Base-by-base conservation (phyloP, 1,140 invertebrate genomes). In the Andrena cerasifolii region DNA sequence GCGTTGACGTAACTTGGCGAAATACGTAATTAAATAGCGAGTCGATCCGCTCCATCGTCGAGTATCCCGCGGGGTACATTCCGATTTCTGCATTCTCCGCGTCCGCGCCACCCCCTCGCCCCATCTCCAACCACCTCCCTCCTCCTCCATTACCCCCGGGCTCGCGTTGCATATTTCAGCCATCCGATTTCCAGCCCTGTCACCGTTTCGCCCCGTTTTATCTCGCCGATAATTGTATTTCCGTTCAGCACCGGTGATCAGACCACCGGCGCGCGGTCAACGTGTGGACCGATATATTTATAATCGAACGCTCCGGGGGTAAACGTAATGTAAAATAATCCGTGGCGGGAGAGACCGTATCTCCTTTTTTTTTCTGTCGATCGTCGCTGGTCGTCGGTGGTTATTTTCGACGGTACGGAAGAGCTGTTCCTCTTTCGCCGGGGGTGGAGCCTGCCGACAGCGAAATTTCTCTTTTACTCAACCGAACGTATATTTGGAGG, bases 1-100 rank as follows among this genome's bases (percentile, higher is more conserved):
- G 66, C 80, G 71, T 65, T 71, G 77, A 86, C 81, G 77, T 83
- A 63, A 67, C 80, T 71, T 80, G 43, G 79, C 73, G 79, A 88
- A 85, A 86, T 87, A 84, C 82, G 77, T 88, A 89, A 89, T 89
- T 87, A 87, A 89, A 89, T 85, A 78, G 71, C 82, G 77, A 83
- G 76, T 79, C 80, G 68, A 82, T 79, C 79, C 75, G 56, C 71
- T 56, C 66, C 81, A 68, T 82, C 61, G 79, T 62, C 79, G 79
- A 71, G 66, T 73, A 66, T 83, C 81, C 79, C 81, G 79, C 79
- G 79, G 66, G 81, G 79, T 80, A 83, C 79, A 78, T 82, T 72
- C 79, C 81, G 79, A 83, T 82, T 78, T 82, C 75, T 76, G 68
- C 68, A 61, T 58, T 71, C 81, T 49, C 45, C 67, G 65, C 73